Evolutionary conservation across 2,797 vertebrate species (phyloP).

Genomic region (Fringilla coelebs): DNA sequence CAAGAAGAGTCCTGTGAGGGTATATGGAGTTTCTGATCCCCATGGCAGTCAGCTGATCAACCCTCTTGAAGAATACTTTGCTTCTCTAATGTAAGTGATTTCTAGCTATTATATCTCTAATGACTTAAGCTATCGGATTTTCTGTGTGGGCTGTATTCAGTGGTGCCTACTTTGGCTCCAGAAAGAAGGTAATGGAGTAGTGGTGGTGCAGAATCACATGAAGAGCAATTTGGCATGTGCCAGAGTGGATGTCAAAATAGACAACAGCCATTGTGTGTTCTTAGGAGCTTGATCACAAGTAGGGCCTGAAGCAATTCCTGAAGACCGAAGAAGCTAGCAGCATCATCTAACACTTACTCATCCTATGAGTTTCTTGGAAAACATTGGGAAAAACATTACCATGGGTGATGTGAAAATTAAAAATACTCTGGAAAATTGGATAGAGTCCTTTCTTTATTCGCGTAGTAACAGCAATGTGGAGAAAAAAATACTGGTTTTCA

Average conservation of each 20-base stretch:
- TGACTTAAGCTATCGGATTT: neutral
- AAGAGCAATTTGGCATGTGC: slow-evolving; percentile 73
- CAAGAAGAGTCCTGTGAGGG: neutral
- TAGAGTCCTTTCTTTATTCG: slow-evolving; percentile 84
- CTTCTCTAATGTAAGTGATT: neutral
- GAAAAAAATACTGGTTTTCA: slow-evolving; percentile 78
- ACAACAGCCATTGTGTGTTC: slow-evolving; percentile 73
- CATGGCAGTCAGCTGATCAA: neutral
- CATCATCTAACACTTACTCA: slow-evolving; percentile 83
- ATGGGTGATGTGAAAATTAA: slow-evolving; percentile 76
- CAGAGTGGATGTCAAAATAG: slow-evolving; percentile 78
- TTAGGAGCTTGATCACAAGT: slow-evolving; percentile 73
- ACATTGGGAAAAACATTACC: slow-evolving; percentile 77
- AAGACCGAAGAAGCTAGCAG: slow-evolving; percentile 75
- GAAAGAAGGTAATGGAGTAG: neutral
- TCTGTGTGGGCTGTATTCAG: neutral
- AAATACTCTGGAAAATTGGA: slow-evolving; percentile 77
- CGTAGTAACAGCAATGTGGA: slow-evolving; percentile 77
- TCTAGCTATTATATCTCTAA: neutral
- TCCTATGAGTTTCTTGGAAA: slow-evolving; percentile 79
- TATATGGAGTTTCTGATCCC: neutral
- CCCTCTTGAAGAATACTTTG: neutral
- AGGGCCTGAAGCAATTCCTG: slow-evolving; percentile 75
- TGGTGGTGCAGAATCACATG: neutral
- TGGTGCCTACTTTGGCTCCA: neutral